Evolutionary conservation across 2,888 invertebrate species (phyloP).

Genomic region (Caenorhabditis panamensis): DNA sequence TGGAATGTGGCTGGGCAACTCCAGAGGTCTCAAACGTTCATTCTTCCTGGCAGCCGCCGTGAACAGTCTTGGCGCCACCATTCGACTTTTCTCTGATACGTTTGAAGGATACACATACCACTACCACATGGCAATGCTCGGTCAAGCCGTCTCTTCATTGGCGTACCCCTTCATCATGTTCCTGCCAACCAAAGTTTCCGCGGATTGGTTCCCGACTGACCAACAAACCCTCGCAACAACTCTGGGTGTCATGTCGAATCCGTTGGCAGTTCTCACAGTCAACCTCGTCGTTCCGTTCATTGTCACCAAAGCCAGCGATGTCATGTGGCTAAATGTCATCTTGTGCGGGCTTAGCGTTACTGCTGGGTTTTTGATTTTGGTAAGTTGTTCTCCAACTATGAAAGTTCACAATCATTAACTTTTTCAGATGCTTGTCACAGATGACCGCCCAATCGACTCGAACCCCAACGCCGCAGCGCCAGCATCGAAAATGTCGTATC

Average conservation of each 20-base stretch:
- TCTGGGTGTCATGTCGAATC: conserved; percentile 21
- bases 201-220: conserved; percentile 15
- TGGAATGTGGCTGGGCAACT: conserved; percentile 16
- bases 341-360: background rate
- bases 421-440: background rate
- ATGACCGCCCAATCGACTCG: background rate
- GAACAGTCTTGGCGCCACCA: background rate
- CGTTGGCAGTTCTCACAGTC: conserved; percentile 18
- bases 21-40: background rate
- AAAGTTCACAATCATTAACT: background rate
- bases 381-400: conserved; percentile 2
- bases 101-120: background rate
- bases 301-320: conserved; percentile 20
- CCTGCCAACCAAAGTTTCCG: conserved; percentile 32
- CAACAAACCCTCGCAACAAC: conserved; percentile 29
- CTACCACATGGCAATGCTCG: background rate
- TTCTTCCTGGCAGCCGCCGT: background rate
- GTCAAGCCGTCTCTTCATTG: conserved; percentile 15
- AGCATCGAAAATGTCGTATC: background rate
- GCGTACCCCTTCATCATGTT: conserved; percentile 37
- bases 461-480: background rate
- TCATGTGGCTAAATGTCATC: background rate
- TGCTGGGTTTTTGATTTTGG: background rate
- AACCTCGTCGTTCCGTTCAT: conserved; percentile 13
- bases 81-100: conserved; percentile 2